Evolutionary conservation across 1,140 invertebrate genomes (phyloP).

Genomic region (Drosophila ficusphila): DNA sequence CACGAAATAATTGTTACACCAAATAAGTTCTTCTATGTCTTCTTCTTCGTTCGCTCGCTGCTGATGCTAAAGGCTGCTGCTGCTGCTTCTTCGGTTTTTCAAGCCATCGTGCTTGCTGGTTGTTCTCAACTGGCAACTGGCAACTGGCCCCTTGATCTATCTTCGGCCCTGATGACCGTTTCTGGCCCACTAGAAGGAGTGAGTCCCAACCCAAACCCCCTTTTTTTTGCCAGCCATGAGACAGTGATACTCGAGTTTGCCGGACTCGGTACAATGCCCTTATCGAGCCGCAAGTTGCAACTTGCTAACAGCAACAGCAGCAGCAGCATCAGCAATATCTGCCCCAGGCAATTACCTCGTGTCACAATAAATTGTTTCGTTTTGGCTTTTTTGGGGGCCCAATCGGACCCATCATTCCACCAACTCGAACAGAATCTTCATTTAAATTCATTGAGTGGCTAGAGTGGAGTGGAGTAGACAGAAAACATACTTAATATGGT

Average conservation of each 20-base stretch:
- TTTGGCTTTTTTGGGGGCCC: slow-evolving; percentile 29
- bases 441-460: no score
- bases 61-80: no score
- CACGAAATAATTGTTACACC: slow-evolving; percentile 83
- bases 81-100: neutral
- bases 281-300: slow-evolving; percentile 41
- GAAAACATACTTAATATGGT: no score
- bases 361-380: slow-evolving; percentile 80
- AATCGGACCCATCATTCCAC: slow-evolving; percentile 11
- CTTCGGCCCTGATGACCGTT: slow-evolving; percentile 57
- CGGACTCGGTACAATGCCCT: slow-evolving; percentile 53
- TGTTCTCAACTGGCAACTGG: no score
- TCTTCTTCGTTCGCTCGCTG: no score
- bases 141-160: slow-evolving; percentile 49
- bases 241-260: slow-evolving; percentile 10
- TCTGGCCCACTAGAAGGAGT: slow-evolving; percentile 15
- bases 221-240: slow-evolving; percentile 11
- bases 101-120: slow-evolving; percentile 34
- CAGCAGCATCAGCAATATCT: slow-evolving; percentile 40
- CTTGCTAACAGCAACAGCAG: slow-evolving; percentile 9
- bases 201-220: slow-evolving; percentile 25
- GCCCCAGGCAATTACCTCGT: slow-evolving; percentile 73
- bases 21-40: slow-evolving; percentile 74
- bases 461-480: no score
- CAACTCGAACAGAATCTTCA: neutral